Percentiles rank a stretch among this genome's conserved stretches.
These are phyloP conservation scores for Burhinus bistriatus DNA, from an alignment of 2,113 vertebrate species.

Conservation along the genomic window DNA sequence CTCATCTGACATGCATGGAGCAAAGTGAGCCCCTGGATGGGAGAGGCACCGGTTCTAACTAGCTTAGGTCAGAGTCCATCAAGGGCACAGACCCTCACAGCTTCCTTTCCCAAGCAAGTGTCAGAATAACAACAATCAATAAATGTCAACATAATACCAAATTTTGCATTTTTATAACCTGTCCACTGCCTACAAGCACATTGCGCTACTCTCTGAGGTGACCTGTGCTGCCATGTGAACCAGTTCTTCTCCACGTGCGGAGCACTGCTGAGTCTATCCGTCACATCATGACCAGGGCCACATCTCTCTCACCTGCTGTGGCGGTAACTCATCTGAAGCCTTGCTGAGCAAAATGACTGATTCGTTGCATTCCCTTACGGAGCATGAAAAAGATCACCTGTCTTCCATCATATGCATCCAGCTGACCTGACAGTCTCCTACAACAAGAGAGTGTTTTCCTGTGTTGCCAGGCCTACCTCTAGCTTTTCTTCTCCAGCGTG, in stretches of 20 bases:
- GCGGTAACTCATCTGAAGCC: background rate
- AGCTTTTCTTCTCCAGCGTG: background rate
- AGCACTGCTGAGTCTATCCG: background rate
- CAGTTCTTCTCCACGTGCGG: background rate
- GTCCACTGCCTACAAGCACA: background rate
- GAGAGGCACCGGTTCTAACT: background rate
- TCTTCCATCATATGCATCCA: background rate
- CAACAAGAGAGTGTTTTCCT: background rate
- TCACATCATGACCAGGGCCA: background rate
- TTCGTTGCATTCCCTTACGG: background rate
- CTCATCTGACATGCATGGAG: background rate
- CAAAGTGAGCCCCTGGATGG: background rate
- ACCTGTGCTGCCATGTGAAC: background rate
- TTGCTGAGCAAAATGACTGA: conserved; percentile 1
- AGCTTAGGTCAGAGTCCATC: background rate
- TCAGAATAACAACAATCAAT: background rate
- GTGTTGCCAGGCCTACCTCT: background rate
- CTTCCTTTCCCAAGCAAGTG: background rate
- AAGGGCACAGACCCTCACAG: background rate
- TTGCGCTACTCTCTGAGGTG: background rate
- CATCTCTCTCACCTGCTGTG: background rate
- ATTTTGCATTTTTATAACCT: conserved; percentile 18
- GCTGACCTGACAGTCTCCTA: background rate
- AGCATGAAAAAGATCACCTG: background rate
- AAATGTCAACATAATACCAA: conserved; percentile 41